Percentiles rank a stretch among this genome's conserved stretches.
These are phyloP conservation scores for Drosophila tristis DNA, from an alignment of 1,140 invertebrate species.

Conservation along the genomic window DNA sequence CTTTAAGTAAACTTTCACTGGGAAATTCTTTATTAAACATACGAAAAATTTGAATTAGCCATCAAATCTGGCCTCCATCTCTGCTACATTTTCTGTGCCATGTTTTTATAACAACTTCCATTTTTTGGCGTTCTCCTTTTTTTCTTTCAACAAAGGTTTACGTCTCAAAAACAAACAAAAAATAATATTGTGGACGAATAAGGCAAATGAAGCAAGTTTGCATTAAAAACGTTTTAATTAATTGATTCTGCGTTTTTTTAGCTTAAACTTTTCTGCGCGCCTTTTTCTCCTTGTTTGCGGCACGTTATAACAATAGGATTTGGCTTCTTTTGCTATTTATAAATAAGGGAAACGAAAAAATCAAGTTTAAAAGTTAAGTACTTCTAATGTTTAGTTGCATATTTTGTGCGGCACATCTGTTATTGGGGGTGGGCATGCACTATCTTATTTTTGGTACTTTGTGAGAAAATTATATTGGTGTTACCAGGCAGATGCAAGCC, in stretches of 20 bases:
- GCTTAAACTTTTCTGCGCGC: no score
- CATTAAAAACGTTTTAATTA: no score
- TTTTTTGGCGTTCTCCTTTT: not conserved
- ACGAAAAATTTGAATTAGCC: no score
- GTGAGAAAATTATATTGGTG: not conserved
- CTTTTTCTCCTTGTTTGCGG: not conserved
- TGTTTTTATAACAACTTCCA: slow-evolving; percentile 33
- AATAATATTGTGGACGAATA: no score
- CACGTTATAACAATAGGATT: slow-evolving; percentile 28
- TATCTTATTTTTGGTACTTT: not conserved
- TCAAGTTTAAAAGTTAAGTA: slow-evolving; percentile 19
- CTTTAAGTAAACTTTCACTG: not conserved
- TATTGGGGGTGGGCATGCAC: not conserved
- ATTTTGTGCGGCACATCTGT: not conserved
- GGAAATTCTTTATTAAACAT: no score
- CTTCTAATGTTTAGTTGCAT: slow-evolving; percentile 13
- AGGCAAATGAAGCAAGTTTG: not conserved
- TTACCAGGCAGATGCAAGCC: no score
- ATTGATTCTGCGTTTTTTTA: no score
- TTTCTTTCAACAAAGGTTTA: slow-evolving; percentile 20
- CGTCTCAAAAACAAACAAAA: not conserved
- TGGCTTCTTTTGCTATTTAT: slow-evolving; percentile 11
- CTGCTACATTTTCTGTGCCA: slow-evolving; percentile 7
- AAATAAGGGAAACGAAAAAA: slow-evolving; percentile 2
- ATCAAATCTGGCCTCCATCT: not conserved